phyloP scores from a whole-genome alignment of 2,888 invertebrate genomes.

The Tipula lateralis region DNA sequence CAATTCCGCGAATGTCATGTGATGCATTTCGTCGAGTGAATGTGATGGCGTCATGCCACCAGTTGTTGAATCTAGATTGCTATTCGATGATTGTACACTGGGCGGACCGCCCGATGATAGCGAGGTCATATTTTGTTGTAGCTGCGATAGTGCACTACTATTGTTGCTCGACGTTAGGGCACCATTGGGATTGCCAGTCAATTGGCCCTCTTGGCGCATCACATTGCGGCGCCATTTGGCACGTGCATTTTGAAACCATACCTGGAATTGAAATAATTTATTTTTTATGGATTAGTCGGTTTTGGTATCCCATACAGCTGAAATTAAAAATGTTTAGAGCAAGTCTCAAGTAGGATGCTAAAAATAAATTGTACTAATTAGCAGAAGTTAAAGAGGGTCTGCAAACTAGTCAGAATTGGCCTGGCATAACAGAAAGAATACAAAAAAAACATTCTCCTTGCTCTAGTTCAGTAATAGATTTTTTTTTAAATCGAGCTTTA shows the following conservation, averaged over 20 bases:
- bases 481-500: no score
- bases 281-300: not conserved
- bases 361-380: no score
- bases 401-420: no score
- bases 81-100: conserved; percentile 35
- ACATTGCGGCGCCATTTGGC: conserved; percentile 91
- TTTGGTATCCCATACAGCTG: no score
- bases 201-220: conserved; percentile 62
- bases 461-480: no score
- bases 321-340: no score
- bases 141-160: not conserved
- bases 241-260: conserved; percentile 96
- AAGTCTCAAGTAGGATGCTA: no score
- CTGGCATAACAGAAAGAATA: no score
- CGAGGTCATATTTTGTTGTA: not conserved
- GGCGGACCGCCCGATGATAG: conserved; percentile 34
- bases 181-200: not conserved
- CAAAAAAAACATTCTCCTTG: no score
- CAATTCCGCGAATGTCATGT: conserved; percentile 37
- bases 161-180: not conserved
- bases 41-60: conserved; percentile 36
- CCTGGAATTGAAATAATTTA: conserved; percentile 60
- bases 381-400: no score
- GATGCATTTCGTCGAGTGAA: conserved; percentile 37
- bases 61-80: conserved; percentile 33